Conservation (phyloP, 2,113 vertebrate species). For the Brachyhypopomus occidentalis region DNA sequence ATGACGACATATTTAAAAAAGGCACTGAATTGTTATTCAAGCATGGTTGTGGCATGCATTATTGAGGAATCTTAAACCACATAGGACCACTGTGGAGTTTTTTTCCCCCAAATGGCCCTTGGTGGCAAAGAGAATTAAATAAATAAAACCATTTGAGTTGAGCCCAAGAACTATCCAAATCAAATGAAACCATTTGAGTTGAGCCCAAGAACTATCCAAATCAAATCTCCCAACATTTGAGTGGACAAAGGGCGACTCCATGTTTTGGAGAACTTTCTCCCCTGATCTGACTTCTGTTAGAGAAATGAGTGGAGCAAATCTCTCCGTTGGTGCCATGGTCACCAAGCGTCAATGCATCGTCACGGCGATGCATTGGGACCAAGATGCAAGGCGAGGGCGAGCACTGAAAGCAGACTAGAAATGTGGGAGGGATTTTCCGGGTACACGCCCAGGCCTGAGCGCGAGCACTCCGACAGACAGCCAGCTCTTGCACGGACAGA, state of each 20-base stretch:
- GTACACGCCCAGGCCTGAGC: background rate
- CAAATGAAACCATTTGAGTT: conserved; percentile 3
- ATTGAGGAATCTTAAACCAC: conserved; percentile 5
- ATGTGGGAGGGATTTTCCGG: background rate
- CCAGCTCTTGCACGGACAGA: background rate
- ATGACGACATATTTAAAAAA: conserved; percentile 20
- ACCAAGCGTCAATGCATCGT: background rate
- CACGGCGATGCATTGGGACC: background rate
- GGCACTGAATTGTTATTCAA: conserved; percentile 13
- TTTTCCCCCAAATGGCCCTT: conserved; percentile 2
- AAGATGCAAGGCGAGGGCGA: background rate
- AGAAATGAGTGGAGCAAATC: background rate
- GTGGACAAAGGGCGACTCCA: no score
- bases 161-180: no score
- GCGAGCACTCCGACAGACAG: background rate
- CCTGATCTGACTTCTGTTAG: background rate
- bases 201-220: background rate
- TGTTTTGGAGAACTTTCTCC: background rate
- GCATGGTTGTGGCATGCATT: conserved; percentile 9
- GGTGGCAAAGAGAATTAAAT: background rate
- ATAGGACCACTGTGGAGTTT: background rate
- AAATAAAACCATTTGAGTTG: conserved; percentile 3
- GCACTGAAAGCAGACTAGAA: conserved; percentile 16
- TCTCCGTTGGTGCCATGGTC: background rate
- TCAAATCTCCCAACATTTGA: background rate